These are phyloP conservation scores for Vidua chalybeata DNA, from an alignment of 2,113 vertebrate genomes.

Conservation along the genomic window DNA sequence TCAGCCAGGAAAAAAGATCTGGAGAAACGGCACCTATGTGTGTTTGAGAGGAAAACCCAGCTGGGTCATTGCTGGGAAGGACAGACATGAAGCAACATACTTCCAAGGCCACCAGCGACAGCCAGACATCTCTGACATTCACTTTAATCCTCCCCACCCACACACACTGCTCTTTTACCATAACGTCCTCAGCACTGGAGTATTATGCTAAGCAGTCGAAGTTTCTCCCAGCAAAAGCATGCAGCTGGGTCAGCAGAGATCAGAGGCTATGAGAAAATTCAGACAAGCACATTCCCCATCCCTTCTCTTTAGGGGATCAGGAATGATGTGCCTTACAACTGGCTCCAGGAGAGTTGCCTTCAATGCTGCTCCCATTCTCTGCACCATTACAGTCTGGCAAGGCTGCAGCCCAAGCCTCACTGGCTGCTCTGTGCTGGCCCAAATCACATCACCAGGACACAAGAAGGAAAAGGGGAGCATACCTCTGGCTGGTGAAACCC, in stretches of 20 bases:
- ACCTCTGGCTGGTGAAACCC: background rate
- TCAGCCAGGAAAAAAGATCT: background rate
- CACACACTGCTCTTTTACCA: background rate
- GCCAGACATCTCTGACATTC: slow-evolving; percentile 5
- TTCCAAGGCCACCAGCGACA: slow-evolving; percentile 6
- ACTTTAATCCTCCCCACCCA: slow-evolving; percentile 36
- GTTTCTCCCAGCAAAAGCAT: slow-evolving; percentile 33
- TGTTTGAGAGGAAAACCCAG: background rate
- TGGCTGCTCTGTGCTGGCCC: background rate
- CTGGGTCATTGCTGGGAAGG: background rate
- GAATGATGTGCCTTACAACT: background rate
- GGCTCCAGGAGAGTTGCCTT: background rate
- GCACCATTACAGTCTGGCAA: fast-evolving
- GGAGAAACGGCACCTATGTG: background rate
- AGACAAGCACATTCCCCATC: background rate
- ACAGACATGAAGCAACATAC: background rate
- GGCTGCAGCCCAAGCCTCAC: background rate
- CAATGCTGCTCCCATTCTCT: fast-evolving
- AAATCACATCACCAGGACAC: background rate
- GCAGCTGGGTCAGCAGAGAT: slow-evolving; percentile 60
- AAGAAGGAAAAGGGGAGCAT: background rate
- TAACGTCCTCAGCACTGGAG: background rate
- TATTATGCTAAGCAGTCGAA: background rate
- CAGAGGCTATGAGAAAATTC: slow-evolving; percentile 59
- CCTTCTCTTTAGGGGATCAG: background rate